Evolutionary conservation across 2,888 invertebrate species (phyloP), one percentile per base, ranked within the genome.

Genomic region (Erebia epiphron): DNA sequence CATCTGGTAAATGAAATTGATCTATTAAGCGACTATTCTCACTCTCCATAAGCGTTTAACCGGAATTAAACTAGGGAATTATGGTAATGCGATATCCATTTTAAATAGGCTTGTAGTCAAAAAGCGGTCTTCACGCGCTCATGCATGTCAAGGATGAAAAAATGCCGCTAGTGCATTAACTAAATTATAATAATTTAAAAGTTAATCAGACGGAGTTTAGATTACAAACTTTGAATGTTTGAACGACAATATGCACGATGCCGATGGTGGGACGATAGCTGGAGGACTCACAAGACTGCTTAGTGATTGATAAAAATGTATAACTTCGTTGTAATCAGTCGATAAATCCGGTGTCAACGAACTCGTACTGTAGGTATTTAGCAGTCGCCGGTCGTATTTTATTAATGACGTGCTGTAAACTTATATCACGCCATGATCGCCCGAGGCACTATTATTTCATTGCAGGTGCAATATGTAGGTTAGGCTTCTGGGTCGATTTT

Each of bases 341-440:
- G 76, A 73, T 74, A 75, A 73, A 70, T 58, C 67, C 16, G 52
- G 70, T 63, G 74, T 77, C 75, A 77, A 69, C 70, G 75, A 76
- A 71, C 75, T 75, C 56, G 26, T 61, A 57, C 57, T 58, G 61
- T 68, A 68, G 54, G 69, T 73, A 72, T 73, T 73, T 62, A 70
- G 67, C 49, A 69, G 70, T 75, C 72, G 60, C 58, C 67, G 64
- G 65, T 67, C 70, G 73, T 72, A 68, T 71, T 74, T 71, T 74
- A 73, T 75, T 75, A 75, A 74, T 73, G 70, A 73, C 60, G 69
- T 50, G 66, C 64, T 61, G 57, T 16, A 52, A 49, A 67, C 58
- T 67, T 67, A 67, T 41, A 69, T 71, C 73, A 73, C 69, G 73
- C 67, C 69, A 73, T 63, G 41, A 69, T 63, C 54, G 58, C 63